These are phyloP conservation scores for Lucifuga dentata DNA, from an alignment of 2,113 vertebrate species.

Conservation along the genomic window DNA sequence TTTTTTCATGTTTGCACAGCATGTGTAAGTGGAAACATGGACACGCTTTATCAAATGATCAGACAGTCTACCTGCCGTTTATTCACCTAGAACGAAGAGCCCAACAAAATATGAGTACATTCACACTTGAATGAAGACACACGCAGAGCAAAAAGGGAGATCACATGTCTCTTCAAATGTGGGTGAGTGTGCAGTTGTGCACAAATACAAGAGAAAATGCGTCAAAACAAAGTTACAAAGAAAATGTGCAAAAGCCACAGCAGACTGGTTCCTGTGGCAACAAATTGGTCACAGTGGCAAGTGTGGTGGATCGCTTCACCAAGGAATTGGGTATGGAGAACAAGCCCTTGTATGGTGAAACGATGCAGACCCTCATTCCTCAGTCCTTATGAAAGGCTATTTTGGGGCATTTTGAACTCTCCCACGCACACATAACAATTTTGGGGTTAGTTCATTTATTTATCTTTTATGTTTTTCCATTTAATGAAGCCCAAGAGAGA, in stretches of 20 bases:
- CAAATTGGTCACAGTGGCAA: constrained; percentile 43
- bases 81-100: constrained; percentile 16
- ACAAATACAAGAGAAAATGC: constrained; percentile 3
- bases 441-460: constrained; percentile 84
- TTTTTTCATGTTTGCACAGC: background rate
- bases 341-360: constrained; percentile 84
- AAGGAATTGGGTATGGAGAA: constrained; percentile 38
- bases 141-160: constrained; percentile 1
- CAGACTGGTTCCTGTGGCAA: constrained; percentile 22
- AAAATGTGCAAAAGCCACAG: constrained; percentile 9
- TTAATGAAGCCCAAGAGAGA: constrained; percentile 80
- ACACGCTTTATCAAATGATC: constrained; percentile 28
- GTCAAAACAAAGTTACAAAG: constrained; percentile 35
- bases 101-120: background rate
- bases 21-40: constrained; percentile 26
- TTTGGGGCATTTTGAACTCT: constrained; percentile 81
- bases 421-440: constrained; percentile 82
- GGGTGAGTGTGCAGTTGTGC: constrained; percentile 8
- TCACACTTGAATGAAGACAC: background rate
- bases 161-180: background rate
- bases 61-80: constrained; percentile 31
- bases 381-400: constrained; percentile 75
- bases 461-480: constrained; percentile 80
- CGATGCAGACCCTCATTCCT: constrained; percentile 79
- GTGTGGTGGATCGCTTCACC: constrained; percentile 27